Percentiles rank a stretch among this genome's conserved stretches.
These are phyloP conservation scores for Notodonta dromedarius DNA, from an alignment of 2,888 invertebrate genomes.

Conservation along the genomic window DNA sequence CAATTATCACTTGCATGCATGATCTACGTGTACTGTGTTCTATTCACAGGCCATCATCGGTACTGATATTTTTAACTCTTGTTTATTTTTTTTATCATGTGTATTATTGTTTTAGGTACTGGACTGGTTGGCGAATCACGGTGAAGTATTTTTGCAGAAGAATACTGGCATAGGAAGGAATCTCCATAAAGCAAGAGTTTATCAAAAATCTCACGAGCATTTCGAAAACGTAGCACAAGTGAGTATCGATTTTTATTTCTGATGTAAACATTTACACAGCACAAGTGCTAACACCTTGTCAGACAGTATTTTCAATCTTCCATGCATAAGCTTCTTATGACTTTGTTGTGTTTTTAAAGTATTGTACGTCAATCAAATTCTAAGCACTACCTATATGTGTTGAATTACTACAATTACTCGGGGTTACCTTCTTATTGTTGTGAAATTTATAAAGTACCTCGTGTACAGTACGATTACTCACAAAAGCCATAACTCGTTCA, in stretches of 20 bases:
- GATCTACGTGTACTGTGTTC: not conserved
- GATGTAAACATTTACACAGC: not conserved
- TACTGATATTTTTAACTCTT: not conserved
- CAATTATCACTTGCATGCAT: not conserved
- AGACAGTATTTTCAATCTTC: too few species aligned
- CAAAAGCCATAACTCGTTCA: too few species aligned
- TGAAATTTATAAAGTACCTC: too few species aligned
- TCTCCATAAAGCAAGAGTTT: conserved; percentile 96
- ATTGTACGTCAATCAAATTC: too few species aligned
- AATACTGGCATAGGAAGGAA: conserved; percentile 98
- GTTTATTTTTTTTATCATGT: not conserved
- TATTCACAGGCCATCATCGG: not conserved
- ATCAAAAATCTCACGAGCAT: conserved; percentile 99
- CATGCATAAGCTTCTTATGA: too few species aligned
- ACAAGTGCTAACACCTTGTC: too few species aligned
- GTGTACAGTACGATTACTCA: too few species aligned
- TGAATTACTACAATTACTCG: too few species aligned
- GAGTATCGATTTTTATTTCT: conserved; percentile 53
- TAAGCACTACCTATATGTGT: too few species aligned
- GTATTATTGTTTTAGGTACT: conserved; percentile 86
- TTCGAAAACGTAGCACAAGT: conserved; percentile 99
- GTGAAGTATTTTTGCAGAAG: conserved; percentile 97
- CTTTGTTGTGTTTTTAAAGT: too few species aligned
- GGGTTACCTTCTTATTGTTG: too few species aligned
- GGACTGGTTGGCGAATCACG: conserved; percentile 98